phyloP scores from a whole-genome alignment of 2,888 invertebrate genomes.

The Mythimna pallens region DNA sequence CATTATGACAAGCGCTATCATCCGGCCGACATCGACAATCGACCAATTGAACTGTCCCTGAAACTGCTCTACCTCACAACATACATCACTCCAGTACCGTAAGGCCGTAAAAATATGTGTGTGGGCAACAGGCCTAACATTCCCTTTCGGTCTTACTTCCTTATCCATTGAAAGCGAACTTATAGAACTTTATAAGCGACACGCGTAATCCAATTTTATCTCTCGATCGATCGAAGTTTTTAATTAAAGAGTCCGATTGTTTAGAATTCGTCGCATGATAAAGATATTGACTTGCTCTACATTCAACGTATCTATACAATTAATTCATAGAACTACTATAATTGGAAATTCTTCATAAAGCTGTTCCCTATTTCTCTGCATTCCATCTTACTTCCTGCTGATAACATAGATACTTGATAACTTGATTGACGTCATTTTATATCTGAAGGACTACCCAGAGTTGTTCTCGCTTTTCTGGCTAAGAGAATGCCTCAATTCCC shows the following conservation, averaged over 20 bases:
- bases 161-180: slow-evolving; percentile 24
- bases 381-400: slow-evolving; percentile 12
- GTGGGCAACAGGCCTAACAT: background rate
- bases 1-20: slow-evolving; percentile 68
- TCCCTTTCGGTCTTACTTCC: background rate
- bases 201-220: slow-evolving; percentile 3
- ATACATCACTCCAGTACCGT: background rate
- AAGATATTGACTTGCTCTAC: slow-evolving; percentile 11
- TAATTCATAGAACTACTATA: slow-evolving; percentile 13
- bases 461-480: background rate
- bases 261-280: slow-evolving; percentile 6
- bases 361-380: slow-evolving; percentile 1
- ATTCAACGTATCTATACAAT: slow-evolving; percentile 12
- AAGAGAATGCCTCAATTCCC: background rate
- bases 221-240: slow-evolving; percentile 7
- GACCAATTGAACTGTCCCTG: slow-evolving; percentile 66
- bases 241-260: slow-evolving; percentile 10
- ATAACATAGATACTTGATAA: slow-evolving; percentile 22
- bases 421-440: background rate
- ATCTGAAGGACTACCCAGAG: background rate
- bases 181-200: slow-evolving; percentile 4
- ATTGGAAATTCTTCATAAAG: slow-evolving; percentile 12
- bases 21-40: slow-evolving; percentile 67
- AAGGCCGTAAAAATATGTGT: too few relatives aligned
- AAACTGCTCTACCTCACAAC: slow-evolving; percentile 33